Conservation (phyloP, 1,140 invertebrate species). For the Dufourea novaeangliae region DNA sequence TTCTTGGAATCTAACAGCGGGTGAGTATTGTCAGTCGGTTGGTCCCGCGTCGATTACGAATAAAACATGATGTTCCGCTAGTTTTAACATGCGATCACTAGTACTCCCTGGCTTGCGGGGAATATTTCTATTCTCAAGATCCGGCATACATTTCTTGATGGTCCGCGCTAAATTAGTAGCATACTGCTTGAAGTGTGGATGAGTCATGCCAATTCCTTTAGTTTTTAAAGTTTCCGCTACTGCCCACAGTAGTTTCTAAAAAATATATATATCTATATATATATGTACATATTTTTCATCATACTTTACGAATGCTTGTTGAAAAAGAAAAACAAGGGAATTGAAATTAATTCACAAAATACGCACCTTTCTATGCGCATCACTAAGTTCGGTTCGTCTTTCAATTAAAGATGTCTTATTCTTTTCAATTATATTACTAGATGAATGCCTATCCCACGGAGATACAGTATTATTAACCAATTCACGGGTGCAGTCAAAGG, state of each 20-base stretch:
- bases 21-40: conserved; percentile 56
- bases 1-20: conserved; percentile 23
- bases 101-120: conserved; percentile 81
- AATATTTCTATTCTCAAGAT: conserved; percentile 75
- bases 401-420: conserved; percentile 41
- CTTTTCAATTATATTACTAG: conserved; percentile 60
- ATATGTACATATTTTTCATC: too few relatives aligned
- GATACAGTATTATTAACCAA: conserved; percentile 57
- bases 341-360: background rate
- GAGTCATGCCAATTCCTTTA: conserved; percentile 84
- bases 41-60: conserved; percentile 83
- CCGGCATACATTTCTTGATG: conserved; percentile 82
- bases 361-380: conserved; percentile 85
- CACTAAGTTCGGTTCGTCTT: conserved; percentile 81
- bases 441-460: conserved; percentile 67
- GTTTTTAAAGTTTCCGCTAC: conserved; percentile 85
- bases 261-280: conserved; percentile 55
- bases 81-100: conserved; percentile 83
- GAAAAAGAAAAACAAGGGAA: too few relatives aligned
- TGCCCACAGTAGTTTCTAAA: conserved; percentile 87
- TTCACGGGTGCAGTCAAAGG: conserved; percentile 81
- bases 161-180: conserved; percentile 83
- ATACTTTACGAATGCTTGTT: background rate
- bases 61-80: conserved; percentile 84
- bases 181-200: conserved; percentile 85